Conservation (phyloP, 53 echinoderm and acorn worm genomes). For the Paracentrotus lividus region DNA sequence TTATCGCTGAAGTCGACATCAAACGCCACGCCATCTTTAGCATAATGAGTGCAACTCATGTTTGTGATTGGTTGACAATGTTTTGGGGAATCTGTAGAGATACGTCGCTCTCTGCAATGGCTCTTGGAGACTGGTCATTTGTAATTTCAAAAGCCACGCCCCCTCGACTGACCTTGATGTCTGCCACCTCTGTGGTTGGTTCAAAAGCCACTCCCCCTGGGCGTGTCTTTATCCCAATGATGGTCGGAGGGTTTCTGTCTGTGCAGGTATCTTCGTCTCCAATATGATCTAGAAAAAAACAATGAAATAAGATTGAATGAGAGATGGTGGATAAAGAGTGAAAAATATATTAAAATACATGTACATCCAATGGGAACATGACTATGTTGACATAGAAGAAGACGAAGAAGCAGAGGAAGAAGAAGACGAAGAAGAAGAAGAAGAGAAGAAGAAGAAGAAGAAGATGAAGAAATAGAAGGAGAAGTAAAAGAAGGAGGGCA, state of each 20-base stretch:
- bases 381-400: too few relatives aligned
- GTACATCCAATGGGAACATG: too few relatives aligned
- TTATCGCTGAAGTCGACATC: slow-evolving; percentile 47
- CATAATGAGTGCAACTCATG: neutral
- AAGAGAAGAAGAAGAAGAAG: too few relatives aligned
- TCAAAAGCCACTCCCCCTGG: slow-evolving; percentile 32
- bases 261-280: neutral
- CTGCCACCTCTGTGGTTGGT: neutral
- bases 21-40: slow-evolving; percentile 31
- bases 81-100: neutral
- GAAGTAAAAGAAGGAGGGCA: too few relatives aligned
- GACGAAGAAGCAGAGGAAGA: too few relatives aligned
- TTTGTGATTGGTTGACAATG: neutral
- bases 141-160: slow-evolving; percentile 34
- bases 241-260: neutral
- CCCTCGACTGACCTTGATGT: neutral
- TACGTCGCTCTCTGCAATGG: neutral
- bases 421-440: too few relatives aligned
- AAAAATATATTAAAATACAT: too few relatives aligned
- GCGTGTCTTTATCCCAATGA: neutral
- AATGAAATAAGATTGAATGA: too few relatives aligned
- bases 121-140: neutral
- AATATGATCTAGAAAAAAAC: neutral
- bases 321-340: too few relatives aligned
- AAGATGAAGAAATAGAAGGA: too few relatives aligned